Evolutionary conservation across 2,113 vertebrate species (phyloP), one percentile per base, ranked within the genome.

Genomic region (Pachyramphus minor): DNA sequence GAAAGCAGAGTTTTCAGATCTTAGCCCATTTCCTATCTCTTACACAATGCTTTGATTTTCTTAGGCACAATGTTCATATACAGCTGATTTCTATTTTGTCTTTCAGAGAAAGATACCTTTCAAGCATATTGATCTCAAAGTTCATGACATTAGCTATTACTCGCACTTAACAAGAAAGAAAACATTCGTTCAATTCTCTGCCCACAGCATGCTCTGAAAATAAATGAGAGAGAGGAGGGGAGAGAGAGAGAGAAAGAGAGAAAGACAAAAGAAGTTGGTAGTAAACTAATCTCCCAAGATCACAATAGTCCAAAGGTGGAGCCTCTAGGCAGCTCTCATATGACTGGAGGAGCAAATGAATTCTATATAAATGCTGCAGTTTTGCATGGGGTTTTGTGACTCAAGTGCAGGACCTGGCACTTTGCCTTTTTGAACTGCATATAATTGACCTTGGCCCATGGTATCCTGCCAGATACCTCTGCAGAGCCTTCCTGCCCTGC

Each of bases 361-460:
- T 69, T 81, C 3, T 28, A 10, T 55, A 79, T 71, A 66, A 30
- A 69, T 62, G n/a, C 5, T 47, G 22, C 9, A 68, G 42, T 50
- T 7, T 18, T 52, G 22, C 60, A 30, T 28, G 25, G 27, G 22
- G 6, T 44, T 50, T 35, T 86, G 37, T 22, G 27, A 37, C 22
- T 4, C 44, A 59, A 18, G 53, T 21, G 13, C 10, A 44, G 45
- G 22, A 52, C 27, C 4, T 59, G 27, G 10, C 20, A 9, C 8
- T 59, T 59, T 22, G 14, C 9, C 33, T 68, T 33, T 14, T 52
- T 60, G 37, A 44, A 68, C 18, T 6, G 33, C 45, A 33, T 28
- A 10, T 7, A 44, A 10, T 0, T 68, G 45, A 77, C 18, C 14
- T 33, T 39, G 50, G 27, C 1, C 4, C 37, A 59, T 21, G 0